phyloP scores from a whole-genome alignment of 1,140 invertebrate genomes.

The Episyrphus balteatus region DNA sequence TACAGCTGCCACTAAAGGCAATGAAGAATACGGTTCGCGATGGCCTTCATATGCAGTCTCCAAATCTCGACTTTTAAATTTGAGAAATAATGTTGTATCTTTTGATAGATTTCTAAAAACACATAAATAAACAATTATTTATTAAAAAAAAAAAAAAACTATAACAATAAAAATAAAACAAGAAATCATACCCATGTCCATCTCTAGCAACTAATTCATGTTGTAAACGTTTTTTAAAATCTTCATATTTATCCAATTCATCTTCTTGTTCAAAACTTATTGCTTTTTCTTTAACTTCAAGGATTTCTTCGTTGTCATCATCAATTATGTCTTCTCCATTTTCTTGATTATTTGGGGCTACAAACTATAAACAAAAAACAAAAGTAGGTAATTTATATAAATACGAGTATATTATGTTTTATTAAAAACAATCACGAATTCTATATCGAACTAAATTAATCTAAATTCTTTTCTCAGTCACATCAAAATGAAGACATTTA shows the following conservation, averaged over 20 bases:
- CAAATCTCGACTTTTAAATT: conserved; percentile 50
- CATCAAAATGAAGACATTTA: too few relatives aligned
- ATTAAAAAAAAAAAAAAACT: conserved; percentile 8
- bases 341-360: neutral
- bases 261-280: conserved; percentile 22
- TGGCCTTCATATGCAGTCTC: conserved; percentile 54
- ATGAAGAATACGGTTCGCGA: conserved; percentile 53
- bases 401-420: too few relatives aligned
- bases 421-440: too few relatives aligned
- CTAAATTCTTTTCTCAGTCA: too few relatives aligned
- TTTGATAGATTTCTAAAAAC: conserved; percentile 49
- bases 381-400: neutral
- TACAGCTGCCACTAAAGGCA: conserved; percentile 51
- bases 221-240: conserved; percentile 61
- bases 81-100: conserved; percentile 51
- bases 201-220: conserved; percentile 74
- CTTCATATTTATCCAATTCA: conserved; percentile 46
- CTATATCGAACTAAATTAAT: too few relatives aligned
- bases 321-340: neutral
- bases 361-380: neutral
- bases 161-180: conserved; percentile 1
- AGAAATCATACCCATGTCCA: conserved; percentile 52
- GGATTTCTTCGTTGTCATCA: too few relatives aligned
- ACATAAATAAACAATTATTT: too few relatives aligned
- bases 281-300: too few relatives aligned